Evolutionary conservation across 2,888 invertebrate genomes (phyloP), one percentile per base, ranked within the genome.

Genomic region (Diplolepis rosae): DNA sequence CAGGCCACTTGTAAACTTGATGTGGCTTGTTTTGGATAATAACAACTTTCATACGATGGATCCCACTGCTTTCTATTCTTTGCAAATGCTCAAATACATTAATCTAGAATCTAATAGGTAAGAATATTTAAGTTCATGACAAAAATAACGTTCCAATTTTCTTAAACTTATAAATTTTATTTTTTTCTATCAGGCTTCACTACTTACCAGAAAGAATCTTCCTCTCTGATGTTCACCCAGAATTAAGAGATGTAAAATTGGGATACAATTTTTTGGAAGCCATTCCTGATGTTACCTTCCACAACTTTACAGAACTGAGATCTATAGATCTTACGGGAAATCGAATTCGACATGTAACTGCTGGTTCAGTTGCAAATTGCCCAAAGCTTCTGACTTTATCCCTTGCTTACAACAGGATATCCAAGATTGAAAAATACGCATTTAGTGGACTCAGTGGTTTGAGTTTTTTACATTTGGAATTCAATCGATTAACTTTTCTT

Each of bases 11-110:
- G 92, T 92, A 48, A 93, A 93, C 82, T 90, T 97, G 7, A 93
- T 94, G 84, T 96, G 95, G 95, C 90, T 97, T 72, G 95, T 96
- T 0, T 90, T 96, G 83, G 96, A 97, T 88, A 96, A 96, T 89
- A 97, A 97, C 84, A 95, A 95, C 85, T 93, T 96, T 80, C 93
- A 94, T 85, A 91, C 91, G 13, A 90, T 96, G 15, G 92, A 93
- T 68, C 91, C 93, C 50, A 92, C 93, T n/a, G 93, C 95, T 5
- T 91, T 96, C 48, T 92, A 92, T 72, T 91, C 92, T 0, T 85
- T 88, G n/a, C 79, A 81, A 9, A 80, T 85, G 48, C 68, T 88
- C 28, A 94, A 94, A 84, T 96, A 96, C 89, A 90, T 96, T 70
- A 96, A 96, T 88, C 90, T 97, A 83, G 96, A 96, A 84, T 95